phyloP scores from a whole-genome alignment of 2,888 invertebrate species.

The Cantharis nigra region DNA sequence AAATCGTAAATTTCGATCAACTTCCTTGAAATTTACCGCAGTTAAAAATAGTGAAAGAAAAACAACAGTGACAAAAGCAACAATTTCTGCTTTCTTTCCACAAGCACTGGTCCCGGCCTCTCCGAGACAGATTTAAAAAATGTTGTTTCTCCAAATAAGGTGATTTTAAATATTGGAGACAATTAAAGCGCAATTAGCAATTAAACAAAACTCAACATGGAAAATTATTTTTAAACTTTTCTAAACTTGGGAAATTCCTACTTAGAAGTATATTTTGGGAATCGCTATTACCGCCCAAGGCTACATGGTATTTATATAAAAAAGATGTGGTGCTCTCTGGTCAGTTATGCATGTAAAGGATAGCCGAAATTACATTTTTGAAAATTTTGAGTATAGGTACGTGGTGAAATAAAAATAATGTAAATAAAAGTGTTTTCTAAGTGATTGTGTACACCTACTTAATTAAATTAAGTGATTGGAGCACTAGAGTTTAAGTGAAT shows the following conservation, averaged over 20 bases:
- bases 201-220: background rate
- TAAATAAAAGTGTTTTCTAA: background rate
- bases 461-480: background rate
- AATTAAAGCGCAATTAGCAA: background rate
- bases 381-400: background rate
- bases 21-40: background rate
- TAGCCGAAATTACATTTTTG: background rate
- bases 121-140: too few species aligned
- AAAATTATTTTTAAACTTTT: background rate
- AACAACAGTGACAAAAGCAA: background rate
- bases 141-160: background rate
- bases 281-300: conserved; percentile 1
- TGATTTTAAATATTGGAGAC: background rate
- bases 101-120: too few species aligned
- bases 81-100: background rate
- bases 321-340: background rate
- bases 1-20: background rate
- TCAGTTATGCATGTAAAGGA: background rate
- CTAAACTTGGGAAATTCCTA: conserved; percentile 2
- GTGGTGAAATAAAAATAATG: background rate
- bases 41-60: background rate
- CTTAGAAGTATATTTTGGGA: conserved; percentile 8
- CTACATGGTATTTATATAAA: conserved; percentile 7
- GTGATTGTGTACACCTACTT: background rate
- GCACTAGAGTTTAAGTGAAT: background rate